These are phyloP conservation scores for Stenodema calcarata DNA, from an alignment of 2,888 invertebrate genomes.

Conservation along the genomic window DNA sequence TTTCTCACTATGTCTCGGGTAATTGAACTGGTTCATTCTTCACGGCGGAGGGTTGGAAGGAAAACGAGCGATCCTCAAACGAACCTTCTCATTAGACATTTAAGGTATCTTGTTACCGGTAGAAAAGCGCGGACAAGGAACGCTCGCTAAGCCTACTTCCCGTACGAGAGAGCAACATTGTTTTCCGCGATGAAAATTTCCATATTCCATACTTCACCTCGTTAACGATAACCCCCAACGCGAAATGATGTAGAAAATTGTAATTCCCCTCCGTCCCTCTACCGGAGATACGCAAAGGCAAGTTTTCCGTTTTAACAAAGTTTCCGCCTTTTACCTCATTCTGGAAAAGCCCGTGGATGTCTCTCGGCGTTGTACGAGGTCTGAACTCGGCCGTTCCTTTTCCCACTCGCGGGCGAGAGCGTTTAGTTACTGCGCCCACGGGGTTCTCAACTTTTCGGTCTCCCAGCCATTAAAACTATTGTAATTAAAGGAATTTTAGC, in stretches of 20 bases:
- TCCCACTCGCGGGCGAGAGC: background rate
- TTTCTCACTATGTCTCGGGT: background rate
- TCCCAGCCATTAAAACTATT: conserved; percentile 8
- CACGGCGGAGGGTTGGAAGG: background rate
- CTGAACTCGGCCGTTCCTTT: background rate
- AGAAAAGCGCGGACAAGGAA: background rate
- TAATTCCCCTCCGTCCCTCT: background rate
- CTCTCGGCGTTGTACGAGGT: background rate
- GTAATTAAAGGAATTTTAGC: conserved; percentile 11
- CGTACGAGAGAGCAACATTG: background rate
- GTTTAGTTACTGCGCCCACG: conserved; percentile 7
- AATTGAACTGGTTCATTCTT: background rate
- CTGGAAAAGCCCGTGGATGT: background rate
- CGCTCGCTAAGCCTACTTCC: background rate
- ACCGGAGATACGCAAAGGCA: background rate
- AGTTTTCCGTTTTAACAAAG: background rate
- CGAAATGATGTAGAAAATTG: conserved; percentile 3
- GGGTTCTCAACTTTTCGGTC: conserved; percentile 12
- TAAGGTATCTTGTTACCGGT: conserved; percentile 11
- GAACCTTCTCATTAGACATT: conserved; percentile 11
- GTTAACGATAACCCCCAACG: conserved; percentile 2
- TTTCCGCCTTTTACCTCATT: background rate
- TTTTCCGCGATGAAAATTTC: background rate
- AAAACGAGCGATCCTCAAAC: background rate
- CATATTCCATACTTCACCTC: background rate